Conservation (phyloP, 2,888 invertebrate species). For the Bellardia bayeri region DNA sequence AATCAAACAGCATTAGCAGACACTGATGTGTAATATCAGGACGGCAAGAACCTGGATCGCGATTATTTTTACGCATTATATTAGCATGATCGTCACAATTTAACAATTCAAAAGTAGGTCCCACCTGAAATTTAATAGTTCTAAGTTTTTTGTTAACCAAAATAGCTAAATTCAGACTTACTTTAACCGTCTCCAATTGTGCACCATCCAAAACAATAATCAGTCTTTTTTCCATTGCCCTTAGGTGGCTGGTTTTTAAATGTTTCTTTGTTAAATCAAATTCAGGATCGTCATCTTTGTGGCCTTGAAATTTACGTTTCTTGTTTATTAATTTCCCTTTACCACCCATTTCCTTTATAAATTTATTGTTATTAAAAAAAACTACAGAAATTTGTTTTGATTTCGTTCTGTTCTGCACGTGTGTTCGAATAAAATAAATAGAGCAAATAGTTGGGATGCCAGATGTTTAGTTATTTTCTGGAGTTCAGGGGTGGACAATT, state of each 20-base stretch:
- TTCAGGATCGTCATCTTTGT: constrained; percentile 88
- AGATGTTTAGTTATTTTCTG: background rate
- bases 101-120: constrained; percentile 94
- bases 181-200: constrained; percentile 98
- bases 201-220: constrained; percentile 97
- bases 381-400: constrained; percentile 11
- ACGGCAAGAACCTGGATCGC: constrained; percentile 94
- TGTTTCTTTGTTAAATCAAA: constrained; percentile 92
- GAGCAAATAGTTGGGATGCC: background rate
- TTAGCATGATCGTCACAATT: constrained; percentile 97
- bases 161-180: constrained; percentile 82
- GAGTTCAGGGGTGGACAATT: too few species aligned
- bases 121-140: constrained; percentile 86
- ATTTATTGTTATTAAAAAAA: background rate
- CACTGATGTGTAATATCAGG: constrained; percentile 99
- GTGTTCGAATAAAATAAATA: background rate
- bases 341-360: constrained; percentile 78
- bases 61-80: constrained; percentile 93
- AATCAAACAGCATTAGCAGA: constrained; percentile 98
- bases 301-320: constrained; percentile 81
- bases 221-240: constrained; percentile 94
- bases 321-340: constrained; percentile 81
- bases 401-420: constrained; percentile 41
- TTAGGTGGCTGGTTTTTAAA: constrained; percentile 90
- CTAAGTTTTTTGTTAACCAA: background rate